A percentile compares a stretch with the other conserved stretches of the same genome.
Conservation (phyloP, 2,888 invertebrate species). For the Pheosia tremula region DNA sequence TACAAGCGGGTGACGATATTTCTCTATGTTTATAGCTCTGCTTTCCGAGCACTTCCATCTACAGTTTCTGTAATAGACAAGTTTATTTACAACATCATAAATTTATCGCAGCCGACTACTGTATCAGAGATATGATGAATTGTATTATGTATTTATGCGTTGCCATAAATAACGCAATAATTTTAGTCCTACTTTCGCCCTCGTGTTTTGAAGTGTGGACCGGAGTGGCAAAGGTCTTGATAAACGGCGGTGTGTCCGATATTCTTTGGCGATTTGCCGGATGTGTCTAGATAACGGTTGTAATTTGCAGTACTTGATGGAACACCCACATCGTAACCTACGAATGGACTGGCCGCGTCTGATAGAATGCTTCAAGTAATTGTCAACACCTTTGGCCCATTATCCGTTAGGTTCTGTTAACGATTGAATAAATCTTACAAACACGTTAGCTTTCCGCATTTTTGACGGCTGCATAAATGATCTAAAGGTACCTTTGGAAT, state of each 20-base stretch:
- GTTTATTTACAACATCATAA: constrained; percentile 45
- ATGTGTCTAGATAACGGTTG: constrained; percentile 59
- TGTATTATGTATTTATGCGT: constrained; percentile 45
- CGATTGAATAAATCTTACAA: not conserved
- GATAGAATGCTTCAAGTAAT: not conserved
- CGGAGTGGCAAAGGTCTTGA: constrained; percentile 68
- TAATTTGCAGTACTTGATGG: constrained; percentile 48
- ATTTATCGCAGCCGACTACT: constrained; percentile 42
- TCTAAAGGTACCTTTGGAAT: too few relatives aligned
- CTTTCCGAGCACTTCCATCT: not conserved
- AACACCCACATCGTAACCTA: constrained; percentile 42
- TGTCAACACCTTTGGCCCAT: not conserved
- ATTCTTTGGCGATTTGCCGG: constrained; percentile 73
- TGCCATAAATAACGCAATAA: constrained; percentile 53
- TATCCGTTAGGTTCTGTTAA: not conserved
- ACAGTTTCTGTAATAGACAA: constrained; percentile 13
- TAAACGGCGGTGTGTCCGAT: constrained; percentile 61
- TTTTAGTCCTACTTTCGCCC: constrained; percentile 56
- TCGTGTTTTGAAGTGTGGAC: constrained; percentile 55
- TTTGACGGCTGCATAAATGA: too few relatives aligned
- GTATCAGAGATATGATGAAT: constrained; percentile 45
- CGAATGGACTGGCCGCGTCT: not conserved
- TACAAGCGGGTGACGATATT: not conserved
- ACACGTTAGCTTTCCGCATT: too few relatives aligned
- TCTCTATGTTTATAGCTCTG: not conserved